Percentiles rank a stretch among this genome's conserved stretches.
Evolutionary conservation across 2,797 vertebrate genomes (phyloP).

Genomic region (Girardinus metallicus): DNA sequence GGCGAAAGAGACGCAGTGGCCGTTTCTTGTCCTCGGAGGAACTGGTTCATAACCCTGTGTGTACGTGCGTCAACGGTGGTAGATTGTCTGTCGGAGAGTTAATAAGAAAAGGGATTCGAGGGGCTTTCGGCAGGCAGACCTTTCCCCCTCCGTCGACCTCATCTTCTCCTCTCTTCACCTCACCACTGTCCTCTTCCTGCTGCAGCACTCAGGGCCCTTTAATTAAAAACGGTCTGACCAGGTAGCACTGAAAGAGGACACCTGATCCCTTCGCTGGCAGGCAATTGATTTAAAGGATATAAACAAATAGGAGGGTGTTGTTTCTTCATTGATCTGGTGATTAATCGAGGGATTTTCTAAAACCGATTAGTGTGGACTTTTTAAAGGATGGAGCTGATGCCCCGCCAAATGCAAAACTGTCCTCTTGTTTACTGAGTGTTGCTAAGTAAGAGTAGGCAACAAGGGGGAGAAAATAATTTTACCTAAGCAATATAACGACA

Average conservation of each 20-base stretch:
- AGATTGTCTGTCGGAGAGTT: slow-evolving; percentile 71
- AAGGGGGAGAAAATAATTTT: neutral
- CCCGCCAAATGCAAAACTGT: neutral
- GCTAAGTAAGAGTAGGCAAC: neutral
- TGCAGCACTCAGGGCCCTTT: slow-evolving; percentile 50
- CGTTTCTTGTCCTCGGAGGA: slow-evolving; percentile 43
- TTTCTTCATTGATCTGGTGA: slow-evolving; percentile 49
- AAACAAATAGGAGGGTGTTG: slow-evolving; percentile 3
- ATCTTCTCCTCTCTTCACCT: slow-evolving; percentile 29
- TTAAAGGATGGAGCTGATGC: neutral
- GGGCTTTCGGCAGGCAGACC: slow-evolving; percentile 53
- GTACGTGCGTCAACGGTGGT: slow-evolving; percentile 23
- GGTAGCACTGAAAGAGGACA: slow-evolving; percentile 43
- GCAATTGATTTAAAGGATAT: slow-evolving; percentile 7
- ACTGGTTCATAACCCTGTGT: slow-evolving; percentile 9
- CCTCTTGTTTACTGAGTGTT: neutral
- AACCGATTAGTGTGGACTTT: neutral
- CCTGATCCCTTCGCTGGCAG: slow-evolving; percentile 10
- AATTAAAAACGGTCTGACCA: slow-evolving; percentile 64
- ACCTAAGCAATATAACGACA: neutral
- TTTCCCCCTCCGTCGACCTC: slow-evolving; percentile 32
- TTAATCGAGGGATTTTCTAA: slow-evolving; percentile 21
- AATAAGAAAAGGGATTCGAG: slow-evolving; percentile 79
- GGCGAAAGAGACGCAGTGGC: slow-evolving; percentile 1
- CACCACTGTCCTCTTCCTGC: slow-evolving; percentile 13